A percentile compares a stretch with the other conserved stretches of the same genome.
These are phyloP conservation scores for Dendrolimus houi DNA, from an alignment of 2,888 invertebrate species.

Conservation along the genomic window DNA sequence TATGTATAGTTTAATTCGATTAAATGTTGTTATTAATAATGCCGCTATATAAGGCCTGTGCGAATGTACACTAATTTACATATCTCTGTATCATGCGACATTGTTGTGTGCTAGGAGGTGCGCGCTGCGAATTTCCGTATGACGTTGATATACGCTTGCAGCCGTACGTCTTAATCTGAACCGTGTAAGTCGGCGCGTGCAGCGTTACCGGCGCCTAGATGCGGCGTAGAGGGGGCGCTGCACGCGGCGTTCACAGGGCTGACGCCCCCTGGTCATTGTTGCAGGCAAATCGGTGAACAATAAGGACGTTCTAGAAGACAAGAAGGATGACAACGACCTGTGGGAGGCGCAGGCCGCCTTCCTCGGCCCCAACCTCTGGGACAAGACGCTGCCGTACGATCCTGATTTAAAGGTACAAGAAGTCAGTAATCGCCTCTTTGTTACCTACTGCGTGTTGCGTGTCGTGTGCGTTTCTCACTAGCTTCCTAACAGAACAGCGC, in stretches of 20 bases:
- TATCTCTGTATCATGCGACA: no score
- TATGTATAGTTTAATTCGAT: not conserved
- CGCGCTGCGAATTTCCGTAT: not conserved
- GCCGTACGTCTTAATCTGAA: not conserved
- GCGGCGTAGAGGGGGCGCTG: conserved; percentile 6
- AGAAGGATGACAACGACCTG: conserved; percentile 89
- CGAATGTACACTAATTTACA: conserved; percentile 4
- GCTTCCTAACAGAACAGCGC: conserved; percentile 28
- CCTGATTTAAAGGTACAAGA: conserved; percentile 95
- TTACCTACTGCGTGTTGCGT: conserved; percentile 62
- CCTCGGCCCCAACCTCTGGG: conserved; percentile 97
- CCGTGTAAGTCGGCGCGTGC: not conserved
- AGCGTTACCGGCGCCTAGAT: conserved; percentile 6
- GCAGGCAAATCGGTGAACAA: conserved; percentile 78
- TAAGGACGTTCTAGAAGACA: conserved; percentile 80
- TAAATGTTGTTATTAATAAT: not conserved
- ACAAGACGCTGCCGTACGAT: conserved; percentile 93
- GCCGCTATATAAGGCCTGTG: conserved; percentile 1
- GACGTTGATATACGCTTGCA: not conserved
- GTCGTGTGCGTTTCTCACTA: conserved; percentile 41
- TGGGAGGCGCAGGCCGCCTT: conserved; percentile 97
- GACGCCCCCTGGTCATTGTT: conserved; percentile 60
- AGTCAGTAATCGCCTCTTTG: conserved; percentile 74
- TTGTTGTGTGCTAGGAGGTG: not conserved
- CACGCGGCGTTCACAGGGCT: conserved; percentile 31